Evolutionary conservation across 2,888 invertebrate species (phyloP), one percentile per base, ranked within the genome.

Genomic region (Drosophila niveifrons): DNA sequence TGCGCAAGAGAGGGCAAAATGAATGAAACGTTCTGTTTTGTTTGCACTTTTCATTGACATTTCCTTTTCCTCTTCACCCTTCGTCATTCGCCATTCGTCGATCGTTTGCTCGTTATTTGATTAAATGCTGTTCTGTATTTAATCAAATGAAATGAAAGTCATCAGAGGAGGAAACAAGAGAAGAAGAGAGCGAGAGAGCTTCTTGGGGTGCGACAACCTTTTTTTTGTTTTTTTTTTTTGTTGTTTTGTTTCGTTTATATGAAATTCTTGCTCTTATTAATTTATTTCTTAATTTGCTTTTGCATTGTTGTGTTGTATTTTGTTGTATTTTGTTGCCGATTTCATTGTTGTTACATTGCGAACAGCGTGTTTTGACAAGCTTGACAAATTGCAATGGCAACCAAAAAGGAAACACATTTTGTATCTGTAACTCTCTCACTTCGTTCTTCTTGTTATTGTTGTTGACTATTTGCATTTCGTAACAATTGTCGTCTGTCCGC

Each of bases 121-220:
- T 82, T 82, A 82, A 82, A 84, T 75, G 82, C 58, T 77, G 77
- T 82, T 78, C 70, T 80, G 70, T 85, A 82, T 82, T 82, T 82
- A 78, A 82, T 82, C 80, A 85, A 85, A 85, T 82, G 77, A 84
- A 66, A 52, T 57, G 58, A 67, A 50, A 69, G 66, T 71, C 71
- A 8, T 39, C 15, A 41, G n/a, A 46, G 50, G 29, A 31, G 23
- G 23, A 31, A 10, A 10, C 31, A 31, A 31, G 31, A 9, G 31
- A 31, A 10, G 10, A 10, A 31, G 31, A 31, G 31, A 11, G 15
- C 8, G 10, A 18, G 43, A 39, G 41, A n/a, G 44, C 13, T 9
- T 8, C 1, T 41, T 23, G 13, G 63, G 53, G 75, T 59, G 52
- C 75, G 75, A 75, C 66, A 75, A 75, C 64, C 64, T 75, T 71